These are phyloP conservation scores for Colinus virginianus DNA, from an alignment of 2,113 vertebrate species.

Conservation along the genomic window DNA sequence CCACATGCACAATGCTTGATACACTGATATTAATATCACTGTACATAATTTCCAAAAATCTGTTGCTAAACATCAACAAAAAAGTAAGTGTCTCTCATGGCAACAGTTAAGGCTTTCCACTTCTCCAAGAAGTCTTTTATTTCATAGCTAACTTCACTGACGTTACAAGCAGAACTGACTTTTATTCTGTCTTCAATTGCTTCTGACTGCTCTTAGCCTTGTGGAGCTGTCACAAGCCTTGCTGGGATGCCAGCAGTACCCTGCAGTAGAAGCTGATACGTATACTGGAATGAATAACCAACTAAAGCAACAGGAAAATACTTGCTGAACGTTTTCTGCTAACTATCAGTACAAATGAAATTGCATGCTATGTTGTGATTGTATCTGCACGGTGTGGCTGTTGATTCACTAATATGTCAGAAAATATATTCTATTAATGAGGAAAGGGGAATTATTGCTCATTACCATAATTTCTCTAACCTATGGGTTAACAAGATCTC, in stretches of 20 bases:
- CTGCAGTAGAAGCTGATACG: not conserved
- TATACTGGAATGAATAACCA: not conserved
- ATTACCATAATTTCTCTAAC: not conserved
- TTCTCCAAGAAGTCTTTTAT: not conserved
- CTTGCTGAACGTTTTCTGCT: not conserved
- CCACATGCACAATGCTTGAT: not conserved
- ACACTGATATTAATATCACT: not conserved
- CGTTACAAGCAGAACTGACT: accelerated
- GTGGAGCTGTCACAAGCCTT: accelerated
- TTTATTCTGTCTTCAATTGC: not conserved
- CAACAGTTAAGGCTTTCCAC: not conserved
- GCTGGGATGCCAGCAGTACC: not conserved
- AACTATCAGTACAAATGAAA: accelerated
- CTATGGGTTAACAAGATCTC: not conserved
- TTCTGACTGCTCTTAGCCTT: not conserved
- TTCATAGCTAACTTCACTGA: not conserved
- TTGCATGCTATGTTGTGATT: accelerated
- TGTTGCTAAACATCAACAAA: not conserved
- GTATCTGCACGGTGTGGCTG: not conserved
- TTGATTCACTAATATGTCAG: not conserved
- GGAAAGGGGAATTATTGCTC: not conserved
- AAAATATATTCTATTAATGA: not conserved
- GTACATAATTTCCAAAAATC: not conserved
- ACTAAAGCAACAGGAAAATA: not conserved
- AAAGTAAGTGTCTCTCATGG: not conserved